These are phyloP conservation scores for Coelopa pilipes DNA, from an alignment of 2,888 invertebrate genomes.

Conservation along the genomic window DNA sequence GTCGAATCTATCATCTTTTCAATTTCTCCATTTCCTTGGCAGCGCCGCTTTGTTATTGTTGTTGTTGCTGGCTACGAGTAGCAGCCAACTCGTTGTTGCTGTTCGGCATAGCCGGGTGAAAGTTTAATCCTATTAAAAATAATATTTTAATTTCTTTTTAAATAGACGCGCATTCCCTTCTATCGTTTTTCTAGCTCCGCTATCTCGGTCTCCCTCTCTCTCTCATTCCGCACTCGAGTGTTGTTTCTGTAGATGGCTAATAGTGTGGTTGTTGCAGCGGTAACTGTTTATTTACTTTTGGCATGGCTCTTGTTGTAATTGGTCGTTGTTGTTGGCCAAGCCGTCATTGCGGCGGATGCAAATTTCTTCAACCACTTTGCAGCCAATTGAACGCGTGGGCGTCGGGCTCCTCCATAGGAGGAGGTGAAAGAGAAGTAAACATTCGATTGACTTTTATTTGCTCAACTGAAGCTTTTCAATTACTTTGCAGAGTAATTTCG, in stretches of 20 bases:
- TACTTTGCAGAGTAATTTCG: too few species aligned
- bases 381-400: too few species aligned
- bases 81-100: too few species aligned
- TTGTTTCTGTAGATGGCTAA: too few species aligned
- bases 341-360: background rate
- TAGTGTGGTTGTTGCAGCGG: too few species aligned
- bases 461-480: too few species aligned
- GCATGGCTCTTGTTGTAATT: too few species aligned
- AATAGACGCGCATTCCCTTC: slow-evolving; percentile 1
- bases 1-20: slow-evolving; percentile 35
- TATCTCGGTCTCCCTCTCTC: too few species aligned
- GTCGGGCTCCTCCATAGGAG: background rate
- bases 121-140: slow-evolving; percentile 40
- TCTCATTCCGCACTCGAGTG: too few species aligned
- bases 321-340: too few species aligned
- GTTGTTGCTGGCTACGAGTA: slow-evolving; percentile 34
- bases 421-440: background rate
- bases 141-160: slow-evolving; percentile 23
- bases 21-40: slow-evolving; percentile 46
- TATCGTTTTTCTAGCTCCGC: background rate
- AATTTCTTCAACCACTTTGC: background rate
- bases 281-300: too few species aligned
- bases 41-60: slow-evolving; percentile 30
- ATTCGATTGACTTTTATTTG: too few species aligned
- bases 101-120: slow-evolving; percentile 30